These are phyloP conservation scores for Hedychridium roseum DNA, from an alignment of 2,888 invertebrate species.

Conservation along the genomic window DNA sequence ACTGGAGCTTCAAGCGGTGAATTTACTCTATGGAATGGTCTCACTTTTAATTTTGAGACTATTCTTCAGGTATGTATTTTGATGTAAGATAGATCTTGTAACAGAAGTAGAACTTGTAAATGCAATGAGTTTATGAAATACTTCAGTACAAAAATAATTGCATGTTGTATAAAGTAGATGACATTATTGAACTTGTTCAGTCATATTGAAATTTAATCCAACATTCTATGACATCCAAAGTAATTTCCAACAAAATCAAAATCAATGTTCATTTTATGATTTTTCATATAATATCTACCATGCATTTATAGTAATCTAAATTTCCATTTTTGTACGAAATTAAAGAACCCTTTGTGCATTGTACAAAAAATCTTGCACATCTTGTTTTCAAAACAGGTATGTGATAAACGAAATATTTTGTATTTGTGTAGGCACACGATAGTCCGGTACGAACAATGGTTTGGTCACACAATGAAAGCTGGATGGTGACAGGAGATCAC, in stretches of 20 bases:
- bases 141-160: too few species aligned
- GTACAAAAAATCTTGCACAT: not conserved
- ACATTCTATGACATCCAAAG: too few species aligned
- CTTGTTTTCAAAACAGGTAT: not conserved
- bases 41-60: conserved; percentile 99
- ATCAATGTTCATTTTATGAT: too few species aligned
- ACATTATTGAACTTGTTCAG: too few species aligned
- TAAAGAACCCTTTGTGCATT: conserved; percentile 7
- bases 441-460: conserved; percentile 99
- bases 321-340: not conserved
- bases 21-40: conserved; percentile 99
- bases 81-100: too few species aligned
- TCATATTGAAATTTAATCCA: too few species aligned
- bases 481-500: conserved; percentile 99
- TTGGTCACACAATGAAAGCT: conserved; percentile 99
- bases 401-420: conserved; percentile 8
- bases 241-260: too few species aligned
- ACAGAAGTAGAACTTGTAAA: too few species aligned
- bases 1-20: conserved; percentile 99
- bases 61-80: conserved; percentile 85
- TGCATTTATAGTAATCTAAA: too few species aligned
- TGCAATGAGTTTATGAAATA: too few species aligned
- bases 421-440: conserved; percentile 87
- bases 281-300: too few species aligned
- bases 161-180: too few species aligned